phyloP scores from a whole-genome alignment of 2,888 invertebrate genomes.

The Oscheius sp. region DNA sequence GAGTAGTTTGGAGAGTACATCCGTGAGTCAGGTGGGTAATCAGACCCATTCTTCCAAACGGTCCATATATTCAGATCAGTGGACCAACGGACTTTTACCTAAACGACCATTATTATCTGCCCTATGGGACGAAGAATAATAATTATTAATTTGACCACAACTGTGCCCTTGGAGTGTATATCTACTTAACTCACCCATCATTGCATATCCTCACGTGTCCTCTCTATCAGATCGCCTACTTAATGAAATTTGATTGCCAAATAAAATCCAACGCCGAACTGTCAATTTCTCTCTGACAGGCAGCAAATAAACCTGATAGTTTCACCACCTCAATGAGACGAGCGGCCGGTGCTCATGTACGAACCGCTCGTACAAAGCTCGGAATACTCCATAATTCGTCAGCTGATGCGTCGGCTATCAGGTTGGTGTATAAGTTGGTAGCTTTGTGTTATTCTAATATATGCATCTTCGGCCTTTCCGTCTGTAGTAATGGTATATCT shows the following conservation, averaged over 20 bases:
- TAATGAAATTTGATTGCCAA: constrained; percentile 15
- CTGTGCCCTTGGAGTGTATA: not conserved
- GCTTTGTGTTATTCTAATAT: too few relatives aligned
- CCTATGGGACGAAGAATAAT: constrained; percentile 26
- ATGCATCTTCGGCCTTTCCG: too few relatives aligned
- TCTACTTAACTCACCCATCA: constrained; percentile 9
- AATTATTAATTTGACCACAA: constrained; percentile 14
- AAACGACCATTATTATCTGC: constrained; percentile 34
- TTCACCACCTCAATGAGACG: not conserved
- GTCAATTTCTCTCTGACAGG: constrained; percentile 22
- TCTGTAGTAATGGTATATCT: too few relatives aligned
- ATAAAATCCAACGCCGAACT: not conserved
- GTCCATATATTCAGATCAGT: constrained; percentile 42
- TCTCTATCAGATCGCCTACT: constrained; percentile 21
- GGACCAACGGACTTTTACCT: constrained; percentile 52
- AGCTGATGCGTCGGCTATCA: constrained; percentile 8
- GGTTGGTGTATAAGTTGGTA: not conserved
- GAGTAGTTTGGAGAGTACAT: constrained; percentile 41
- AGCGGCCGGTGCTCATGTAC: constrained; percentile 15
- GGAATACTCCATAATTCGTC: constrained; percentile 22
- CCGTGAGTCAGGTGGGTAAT: constrained; percentile 40
- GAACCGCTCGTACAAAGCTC: constrained; percentile 1
- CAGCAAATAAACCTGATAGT: constrained; percentile 9
- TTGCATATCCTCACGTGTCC: constrained; percentile 15
- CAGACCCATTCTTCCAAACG: not conserved